Evolutionary conservation across 2,113 vertebrate genomes (phyloP).

Genomic region (Hydrolagus affinis): DNA sequence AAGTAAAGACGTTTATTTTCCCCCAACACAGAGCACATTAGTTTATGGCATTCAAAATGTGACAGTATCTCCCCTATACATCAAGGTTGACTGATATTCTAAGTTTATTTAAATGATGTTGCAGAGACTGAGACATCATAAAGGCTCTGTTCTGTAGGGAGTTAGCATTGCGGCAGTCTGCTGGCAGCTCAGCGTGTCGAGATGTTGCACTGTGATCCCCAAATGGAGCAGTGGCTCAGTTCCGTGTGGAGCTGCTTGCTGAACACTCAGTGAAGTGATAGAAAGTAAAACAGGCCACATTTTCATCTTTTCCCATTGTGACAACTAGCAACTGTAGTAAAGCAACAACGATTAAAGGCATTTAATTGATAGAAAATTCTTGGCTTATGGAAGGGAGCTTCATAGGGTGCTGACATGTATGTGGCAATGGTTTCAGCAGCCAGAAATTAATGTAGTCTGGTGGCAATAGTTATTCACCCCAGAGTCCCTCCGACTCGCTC

Average conservation of each 20-base stretch:
- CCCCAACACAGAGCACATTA: too few species aligned
- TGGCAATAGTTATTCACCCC: too few species aligned
- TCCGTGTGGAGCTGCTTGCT: background rate
- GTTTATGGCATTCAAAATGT: too few species aligned
- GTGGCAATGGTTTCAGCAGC: background rate
- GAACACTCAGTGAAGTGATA: background rate
- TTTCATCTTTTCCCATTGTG: background rate
- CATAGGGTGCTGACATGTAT: background rate
- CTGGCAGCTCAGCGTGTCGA: background rate
- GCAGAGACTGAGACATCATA: background rate
- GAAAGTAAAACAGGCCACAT: background rate
- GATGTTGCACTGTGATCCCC: background rate
- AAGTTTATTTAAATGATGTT: slow-evolving; percentile 6
- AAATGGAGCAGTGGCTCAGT: background rate
- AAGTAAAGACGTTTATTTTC: too few species aligned
- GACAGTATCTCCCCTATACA: too few species aligned
- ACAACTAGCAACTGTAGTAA: too few species aligned
- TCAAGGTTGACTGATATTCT: too few species aligned
- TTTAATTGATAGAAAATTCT: background rate
- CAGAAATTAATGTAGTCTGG: too few species aligned
- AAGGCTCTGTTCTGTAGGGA: background rate
- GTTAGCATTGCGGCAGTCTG: background rate
- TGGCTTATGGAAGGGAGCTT: background rate
- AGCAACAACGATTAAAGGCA: background rate
- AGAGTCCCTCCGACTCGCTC: too few species aligned